Percentiles rank a stretch among this genome's conserved stretches.
Evolutionary conservation across 2,888 invertebrate species (phyloP).

Genomic region (Lamellibrachia satsuma): DNA sequence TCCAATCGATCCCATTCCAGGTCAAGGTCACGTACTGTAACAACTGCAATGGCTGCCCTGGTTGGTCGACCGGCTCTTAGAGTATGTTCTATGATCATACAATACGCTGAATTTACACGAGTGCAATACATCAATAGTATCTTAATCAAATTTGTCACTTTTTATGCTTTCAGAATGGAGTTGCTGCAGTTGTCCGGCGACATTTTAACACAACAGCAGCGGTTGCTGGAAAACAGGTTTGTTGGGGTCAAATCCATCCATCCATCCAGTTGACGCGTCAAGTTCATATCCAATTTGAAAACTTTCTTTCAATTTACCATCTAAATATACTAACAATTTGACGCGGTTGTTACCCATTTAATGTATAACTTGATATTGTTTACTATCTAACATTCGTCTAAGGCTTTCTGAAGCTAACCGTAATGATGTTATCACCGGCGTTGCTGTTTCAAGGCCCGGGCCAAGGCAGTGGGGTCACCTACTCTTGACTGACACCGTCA

Average conservation of each 20-base stretch:
- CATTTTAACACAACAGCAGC: conserved; percentile 6
- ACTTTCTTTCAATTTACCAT: background rate
- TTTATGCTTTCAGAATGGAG: conserved; percentile 4
- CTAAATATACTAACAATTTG: background rate
- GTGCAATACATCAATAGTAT: background rate
- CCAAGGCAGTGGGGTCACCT: background rate
- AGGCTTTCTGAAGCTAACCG: background rate
- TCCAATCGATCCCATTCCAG: background rate
- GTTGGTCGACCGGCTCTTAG: conserved; percentile 2
- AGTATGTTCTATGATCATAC: background rate
- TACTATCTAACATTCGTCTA: background rate
- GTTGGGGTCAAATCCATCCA: background rate
- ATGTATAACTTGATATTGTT: background rate
- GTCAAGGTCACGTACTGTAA: conserved; percentile 10
- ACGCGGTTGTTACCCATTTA: background rate
- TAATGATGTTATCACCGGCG: background rate
- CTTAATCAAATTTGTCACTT: background rate
- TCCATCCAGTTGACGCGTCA: background rate
- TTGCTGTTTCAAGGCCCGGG: background rate
- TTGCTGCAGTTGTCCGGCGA: background rate
- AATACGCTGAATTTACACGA: background rate
- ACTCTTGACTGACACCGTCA: background rate
- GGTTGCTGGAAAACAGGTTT: conserved; percentile 9
- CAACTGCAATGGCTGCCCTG: background rate
- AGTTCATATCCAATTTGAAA: background rate